phyloP scores from a whole-genome alignment of 1,140 invertebrate genomes.

The Drosophila suzukii region DNA sequence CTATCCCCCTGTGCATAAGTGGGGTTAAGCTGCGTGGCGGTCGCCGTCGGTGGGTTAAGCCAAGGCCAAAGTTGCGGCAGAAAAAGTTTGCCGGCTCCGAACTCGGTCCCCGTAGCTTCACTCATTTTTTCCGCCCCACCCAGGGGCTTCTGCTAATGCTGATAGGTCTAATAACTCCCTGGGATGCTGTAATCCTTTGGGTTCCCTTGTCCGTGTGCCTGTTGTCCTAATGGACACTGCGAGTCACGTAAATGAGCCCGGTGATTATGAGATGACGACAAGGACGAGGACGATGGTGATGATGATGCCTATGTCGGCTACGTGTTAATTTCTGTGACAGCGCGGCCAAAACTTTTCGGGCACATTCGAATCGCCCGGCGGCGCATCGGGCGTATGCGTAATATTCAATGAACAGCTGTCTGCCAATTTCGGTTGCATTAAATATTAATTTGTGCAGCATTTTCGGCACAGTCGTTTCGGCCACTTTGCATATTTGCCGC shows the following conservation, averaged over 20 bases:
- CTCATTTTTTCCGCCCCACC: conserved; percentile 24
- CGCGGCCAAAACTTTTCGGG: conserved; percentile 33
- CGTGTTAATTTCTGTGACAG: conserved; percentile 78
- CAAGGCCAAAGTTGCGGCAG: conserved; percentile 70
- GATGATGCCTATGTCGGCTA: conserved; percentile 56
- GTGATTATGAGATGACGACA: conserved; percentile 73
- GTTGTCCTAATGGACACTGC: conserved; percentile 68
- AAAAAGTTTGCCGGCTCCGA: conserved; percentile 45
- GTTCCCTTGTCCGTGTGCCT: conserved; percentile 44
- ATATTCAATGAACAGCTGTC: conserved; percentile 71
- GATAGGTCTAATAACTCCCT: conserved; percentile 81
- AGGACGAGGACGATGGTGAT: conserved; percentile 52
- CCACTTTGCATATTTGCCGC: conserved; percentile 52
- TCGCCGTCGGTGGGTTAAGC: conserved; percentile 41
- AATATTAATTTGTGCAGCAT: conserved; percentile 75
- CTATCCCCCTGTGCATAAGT: conserved; percentile 54
- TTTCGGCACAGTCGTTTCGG: conserved; percentile 34
- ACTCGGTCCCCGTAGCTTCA: background rate
- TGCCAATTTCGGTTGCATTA: conserved; percentile 61
- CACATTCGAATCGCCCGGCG: background rate
- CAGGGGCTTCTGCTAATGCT: conserved; percentile 44
- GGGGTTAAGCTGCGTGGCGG: conserved; percentile 68
- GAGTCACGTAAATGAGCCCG: conserved; percentile 76
- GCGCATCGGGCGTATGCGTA: conserved; percentile 58
- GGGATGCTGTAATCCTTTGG: conserved; percentile 76